Percentiles rank a stretch among this genome's conserved stretches.
These are phyloP conservation scores for Amiota mariae DNA, from an alignment of 2,888 invertebrate genomes.

Conservation along the genomic window DNA sequence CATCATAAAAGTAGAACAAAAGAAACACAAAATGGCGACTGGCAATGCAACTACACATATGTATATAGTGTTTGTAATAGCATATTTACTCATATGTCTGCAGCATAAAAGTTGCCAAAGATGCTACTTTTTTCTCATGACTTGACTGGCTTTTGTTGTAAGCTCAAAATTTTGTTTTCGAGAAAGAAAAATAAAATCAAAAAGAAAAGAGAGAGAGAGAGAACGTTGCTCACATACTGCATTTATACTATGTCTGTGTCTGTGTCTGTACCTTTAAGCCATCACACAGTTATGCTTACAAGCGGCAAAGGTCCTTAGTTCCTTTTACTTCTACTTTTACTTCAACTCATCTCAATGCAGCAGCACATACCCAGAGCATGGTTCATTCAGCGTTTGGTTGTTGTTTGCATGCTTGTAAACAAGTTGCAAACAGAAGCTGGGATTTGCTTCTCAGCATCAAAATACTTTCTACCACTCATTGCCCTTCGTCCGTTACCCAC, in stretches of 20 bases:
- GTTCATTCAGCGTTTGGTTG: not conserved
- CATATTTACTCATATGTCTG: no score
- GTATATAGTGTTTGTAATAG: not conserved
- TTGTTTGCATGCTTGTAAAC: conserved; percentile 33
- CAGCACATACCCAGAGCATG: no score
- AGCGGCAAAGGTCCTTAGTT: no score
- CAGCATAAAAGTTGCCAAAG: no score
- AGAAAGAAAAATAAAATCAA: no score
- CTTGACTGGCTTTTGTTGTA: no score
- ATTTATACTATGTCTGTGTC: not conserved
- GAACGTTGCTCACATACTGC: not conserved
- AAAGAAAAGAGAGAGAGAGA: no score
- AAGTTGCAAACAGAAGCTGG: conserved; percentile 30
- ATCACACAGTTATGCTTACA: not conserved
- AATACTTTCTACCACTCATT: not conserved
- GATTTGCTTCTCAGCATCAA: conserved; percentile 13
- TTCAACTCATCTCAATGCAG: no score
- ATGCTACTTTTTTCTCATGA: no score
- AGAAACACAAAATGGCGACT: conserved; percentile 19
- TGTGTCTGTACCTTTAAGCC: conserved; percentile 17
- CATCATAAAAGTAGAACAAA: conserved; percentile 8
- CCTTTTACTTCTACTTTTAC: no score
- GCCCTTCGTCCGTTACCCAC: not conserved
- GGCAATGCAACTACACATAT: not conserved
- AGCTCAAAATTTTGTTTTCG: no score